These are phyloP conservation scores for Stegophylla sp. DNA, from an alignment of 2,888 invertebrate species.

Conservation along the genomic window DNA sequence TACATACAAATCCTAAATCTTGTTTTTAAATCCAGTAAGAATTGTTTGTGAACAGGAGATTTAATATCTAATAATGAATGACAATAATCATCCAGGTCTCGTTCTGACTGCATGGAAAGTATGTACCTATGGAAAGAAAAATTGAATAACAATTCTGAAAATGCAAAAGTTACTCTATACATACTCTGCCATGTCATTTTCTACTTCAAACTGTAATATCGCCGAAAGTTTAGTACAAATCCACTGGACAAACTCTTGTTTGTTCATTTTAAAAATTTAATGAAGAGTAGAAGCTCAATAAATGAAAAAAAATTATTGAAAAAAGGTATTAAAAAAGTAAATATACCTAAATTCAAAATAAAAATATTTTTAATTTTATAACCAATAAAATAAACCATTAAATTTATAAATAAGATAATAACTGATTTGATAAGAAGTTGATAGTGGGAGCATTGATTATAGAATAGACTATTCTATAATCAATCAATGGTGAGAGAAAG, in stretches of 20 bases:
- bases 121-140: conserved; percentile 72
- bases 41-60: conserved; percentile 73
- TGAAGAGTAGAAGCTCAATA: too few relatives aligned
- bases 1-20: conserved; percentile 63
- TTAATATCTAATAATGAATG: conserved; percentile 75
- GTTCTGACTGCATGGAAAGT: conserved; percentile 73
- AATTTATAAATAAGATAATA: too few relatives aligned
- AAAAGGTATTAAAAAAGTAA: too few relatives aligned
- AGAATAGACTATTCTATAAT: too few relatives aligned
- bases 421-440: too few relatives aligned
- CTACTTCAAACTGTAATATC: conserved; percentile 74
- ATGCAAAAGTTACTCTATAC: too few relatives aligned
- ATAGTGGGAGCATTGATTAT: too few relatives aligned
- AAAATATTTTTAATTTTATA: too few relatives aligned
- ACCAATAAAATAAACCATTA: too few relatives aligned
- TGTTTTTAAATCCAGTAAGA: conserved; percentile 71
- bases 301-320: too few relatives aligned
- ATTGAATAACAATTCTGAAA: neutral
- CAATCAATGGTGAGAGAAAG: too few relatives aligned
- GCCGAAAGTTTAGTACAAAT: conserved; percentile 72
- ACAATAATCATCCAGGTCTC: conserved; percentile 80
- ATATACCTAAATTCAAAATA: too few relatives aligned
- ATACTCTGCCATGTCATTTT: conserved; percentile 75
- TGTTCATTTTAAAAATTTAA: conserved; percentile 32
- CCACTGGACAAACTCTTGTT: conserved; percentile 66